Conservation (phyloP, 2,113 vertebrate species). For the Gorsachius goisagi region DNA sequence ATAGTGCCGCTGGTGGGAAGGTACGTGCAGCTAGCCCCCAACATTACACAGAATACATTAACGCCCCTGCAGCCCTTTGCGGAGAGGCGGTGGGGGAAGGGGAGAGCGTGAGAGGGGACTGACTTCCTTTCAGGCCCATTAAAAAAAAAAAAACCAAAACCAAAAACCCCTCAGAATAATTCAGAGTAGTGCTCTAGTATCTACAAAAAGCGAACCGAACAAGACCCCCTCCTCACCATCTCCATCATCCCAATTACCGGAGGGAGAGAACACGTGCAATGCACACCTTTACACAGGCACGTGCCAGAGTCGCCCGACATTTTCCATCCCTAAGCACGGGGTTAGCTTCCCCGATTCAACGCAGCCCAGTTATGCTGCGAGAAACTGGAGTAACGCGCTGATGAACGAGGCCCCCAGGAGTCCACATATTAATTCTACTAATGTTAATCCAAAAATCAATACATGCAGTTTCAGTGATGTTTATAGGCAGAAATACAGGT, state of each 20-base stretch:
- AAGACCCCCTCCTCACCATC: background rate
- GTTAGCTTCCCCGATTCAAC: background rate
- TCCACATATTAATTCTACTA: background rate
- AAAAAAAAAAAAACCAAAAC: background rate
- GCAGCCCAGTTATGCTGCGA: background rate
- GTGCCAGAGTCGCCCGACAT: background rate
- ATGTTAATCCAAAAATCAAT: background rate
- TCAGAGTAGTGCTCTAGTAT: background rate
- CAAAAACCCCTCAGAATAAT: background rate
- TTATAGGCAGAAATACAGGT: background rate
- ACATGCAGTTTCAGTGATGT: background rate
- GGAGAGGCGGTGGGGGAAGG: background rate
- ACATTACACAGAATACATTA: background rate
- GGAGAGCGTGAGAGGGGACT: background rate
- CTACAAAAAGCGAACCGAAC: background rate
- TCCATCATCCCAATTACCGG: background rate
- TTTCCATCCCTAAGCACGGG: background rate
- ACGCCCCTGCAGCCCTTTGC: background rate
- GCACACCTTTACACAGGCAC: accelerated
- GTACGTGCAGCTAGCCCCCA: background rate
- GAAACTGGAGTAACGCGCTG: accelerated
- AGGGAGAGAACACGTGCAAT: background rate
- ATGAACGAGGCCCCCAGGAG: background rate
- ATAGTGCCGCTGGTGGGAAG: slow-evolving; percentile 42
- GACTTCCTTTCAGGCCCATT: background rate